Percentiles rank a stretch among this genome's conserved stretches.
Evolutionary conservation across 2,888 invertebrate genomes (phyloP).

Genomic region (Eulithis testata): DNA sequence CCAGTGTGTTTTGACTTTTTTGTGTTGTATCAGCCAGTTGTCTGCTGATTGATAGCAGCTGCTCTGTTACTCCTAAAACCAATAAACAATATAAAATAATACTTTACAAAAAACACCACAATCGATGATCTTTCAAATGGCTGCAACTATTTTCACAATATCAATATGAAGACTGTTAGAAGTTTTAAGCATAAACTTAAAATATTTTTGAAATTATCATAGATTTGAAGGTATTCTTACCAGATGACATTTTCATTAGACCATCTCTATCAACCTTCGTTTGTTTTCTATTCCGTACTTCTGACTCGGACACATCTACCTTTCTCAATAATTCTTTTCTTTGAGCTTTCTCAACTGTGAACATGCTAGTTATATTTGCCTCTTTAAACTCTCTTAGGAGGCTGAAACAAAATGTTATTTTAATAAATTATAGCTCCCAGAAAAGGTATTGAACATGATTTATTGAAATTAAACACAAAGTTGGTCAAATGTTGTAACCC

Average conservation of each 20-base stretch:
- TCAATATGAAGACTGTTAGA: no score
- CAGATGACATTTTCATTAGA: constrained; percentile 87
- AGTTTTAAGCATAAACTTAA: no score
- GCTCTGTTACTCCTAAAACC: constrained; percentile 88
- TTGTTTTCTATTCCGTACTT: constrained; percentile 85
- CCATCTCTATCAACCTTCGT: constrained; percentile 87
- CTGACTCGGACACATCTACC: constrained; percentile 78
- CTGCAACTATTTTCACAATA: no score
- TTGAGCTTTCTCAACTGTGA: constrained; percentile 90
- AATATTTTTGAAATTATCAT: no score
- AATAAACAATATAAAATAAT: neutral
- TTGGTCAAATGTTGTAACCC: no score
- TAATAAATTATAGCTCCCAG: no score
- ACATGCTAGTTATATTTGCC: constrained; percentile 91
- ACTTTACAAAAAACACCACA: no score
- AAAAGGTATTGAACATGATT: no score
- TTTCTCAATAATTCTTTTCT: constrained; percentile 88
- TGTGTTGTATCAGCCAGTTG: constrained; percentile 94
- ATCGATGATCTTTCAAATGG: no score
- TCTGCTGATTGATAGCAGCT: constrained; percentile 92
- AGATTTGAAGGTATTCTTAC: constrained; percentile 46
- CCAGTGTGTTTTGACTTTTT: constrained; percentile 93
- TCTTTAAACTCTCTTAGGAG: constrained; percentile 91
- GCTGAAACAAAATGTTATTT: constrained; percentile 60
- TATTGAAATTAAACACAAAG: no score